These are phyloP conservation scores for Aplocera efformata DNA, from an alignment of 2,888 invertebrate genomes.

Conservation along the genomic window DNA sequence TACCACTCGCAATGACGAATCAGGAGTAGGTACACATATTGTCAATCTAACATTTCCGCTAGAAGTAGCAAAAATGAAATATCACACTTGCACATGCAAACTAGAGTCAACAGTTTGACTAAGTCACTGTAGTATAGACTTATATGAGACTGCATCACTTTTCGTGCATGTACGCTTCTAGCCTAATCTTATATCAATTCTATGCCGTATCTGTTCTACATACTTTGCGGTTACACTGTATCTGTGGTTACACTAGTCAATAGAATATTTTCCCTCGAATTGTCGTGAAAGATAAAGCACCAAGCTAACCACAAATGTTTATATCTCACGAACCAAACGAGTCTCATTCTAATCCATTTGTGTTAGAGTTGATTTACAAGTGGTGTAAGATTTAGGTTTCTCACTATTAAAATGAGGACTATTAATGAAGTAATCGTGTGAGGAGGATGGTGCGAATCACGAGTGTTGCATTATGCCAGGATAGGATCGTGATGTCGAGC, in stretches of 20 bases:
- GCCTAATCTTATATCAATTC: no score
- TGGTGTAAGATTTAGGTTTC: not conserved
- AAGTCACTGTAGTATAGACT: no score
- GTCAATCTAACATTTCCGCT: no score
- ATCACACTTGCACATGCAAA: no score
- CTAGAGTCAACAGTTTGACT: no score
- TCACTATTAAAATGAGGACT: not conserved
- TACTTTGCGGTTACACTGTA: not conserved
- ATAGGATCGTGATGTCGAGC: not conserved
- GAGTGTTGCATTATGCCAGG: constrained; percentile 4
- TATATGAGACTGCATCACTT: no score
- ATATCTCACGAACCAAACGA: not conserved
- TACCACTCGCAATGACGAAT: no score
- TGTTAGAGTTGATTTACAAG: no score
- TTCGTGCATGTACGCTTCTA: no score
- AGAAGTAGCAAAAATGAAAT: no score
- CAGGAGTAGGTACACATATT: no score
- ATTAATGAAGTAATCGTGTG: constrained; percentile 5
- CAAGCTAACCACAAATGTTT: not conserved
- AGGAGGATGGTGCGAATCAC: constrained; percentile 3
- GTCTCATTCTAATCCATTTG: no score
- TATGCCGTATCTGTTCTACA: not conserved
- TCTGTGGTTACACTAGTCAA: not conserved
- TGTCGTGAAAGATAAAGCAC: not conserved
- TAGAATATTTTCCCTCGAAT: not conserved